phyloP scores from a whole-genome alignment of 2,113 vertebrate genomes.

The Agapornis roseicollis region DNA sequence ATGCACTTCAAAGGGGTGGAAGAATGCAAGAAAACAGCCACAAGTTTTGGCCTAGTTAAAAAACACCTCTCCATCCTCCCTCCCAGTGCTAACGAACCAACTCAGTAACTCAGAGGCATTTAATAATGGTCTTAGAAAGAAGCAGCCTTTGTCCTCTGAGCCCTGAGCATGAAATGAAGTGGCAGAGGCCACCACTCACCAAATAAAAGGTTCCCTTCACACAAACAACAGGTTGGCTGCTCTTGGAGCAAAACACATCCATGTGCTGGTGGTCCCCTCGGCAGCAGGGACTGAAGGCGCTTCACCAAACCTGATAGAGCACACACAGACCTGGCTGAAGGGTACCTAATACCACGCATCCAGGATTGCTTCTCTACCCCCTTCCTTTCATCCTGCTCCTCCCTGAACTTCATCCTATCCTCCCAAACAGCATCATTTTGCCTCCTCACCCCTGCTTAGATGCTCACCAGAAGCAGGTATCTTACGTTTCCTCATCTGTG shows the following conservation, averaged over 20 bases:
- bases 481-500: background rate
- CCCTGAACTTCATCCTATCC: background rate
- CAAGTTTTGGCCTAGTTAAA: background rate
- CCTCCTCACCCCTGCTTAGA: background rate
- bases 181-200: background rate
- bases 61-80: background rate
- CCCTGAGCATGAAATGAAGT: background rate
- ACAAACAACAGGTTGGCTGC: background rate
- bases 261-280: fast-evolving
- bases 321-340: background rate
- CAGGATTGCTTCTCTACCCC: background rate
- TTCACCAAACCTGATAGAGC: fast-evolving
- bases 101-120: background rate
- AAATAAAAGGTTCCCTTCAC: background rate
- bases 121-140: background rate
- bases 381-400: background rate
- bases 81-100: background rate
- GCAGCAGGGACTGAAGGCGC: background rate
- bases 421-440: fast-evolving
- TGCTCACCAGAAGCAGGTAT: background rate
- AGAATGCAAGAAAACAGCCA: background rate
- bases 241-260: background rate
- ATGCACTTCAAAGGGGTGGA: background rate
- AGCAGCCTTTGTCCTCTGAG: background rate
- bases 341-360: background rate